Base-by-base conservation (phyloP, 2,113 vertebrate genomes). In the Cyprinodon variegatus region DNA sequence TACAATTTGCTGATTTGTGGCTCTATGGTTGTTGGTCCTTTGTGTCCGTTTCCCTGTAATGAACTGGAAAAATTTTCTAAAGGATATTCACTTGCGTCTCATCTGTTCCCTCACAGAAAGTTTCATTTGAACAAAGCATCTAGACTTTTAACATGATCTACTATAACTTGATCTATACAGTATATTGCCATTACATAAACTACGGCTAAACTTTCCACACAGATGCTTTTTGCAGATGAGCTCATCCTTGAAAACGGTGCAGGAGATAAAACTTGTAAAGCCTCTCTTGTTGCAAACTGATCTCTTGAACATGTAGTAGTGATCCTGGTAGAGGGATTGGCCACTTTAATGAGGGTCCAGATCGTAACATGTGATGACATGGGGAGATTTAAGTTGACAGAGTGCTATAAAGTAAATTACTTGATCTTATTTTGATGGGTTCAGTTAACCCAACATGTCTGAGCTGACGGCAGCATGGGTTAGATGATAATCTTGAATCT, bases 381-480 rank as follows among this genome's bases (percentile, higher is more conserved):
- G 68, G 11, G 67, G 74, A 69, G 79, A 66, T 79, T 88, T 40
- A 72, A 78, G 70, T 81, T 86, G 75, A 87, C 4, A 73, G 72
- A 76, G 63, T 11, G 71, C 77, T 39, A 79, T 77, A 63, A 83
- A 88, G 83, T 80, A 48, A 84, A 86, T 86, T 78, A 86, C 75
- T 78, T 3, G 72, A 76, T 75, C 76, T 12, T 78, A 84, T 81
- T 81, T 80, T 57, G n/a, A 1, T 36, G 62, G 48, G 38, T 87
- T 82, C 85, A 81, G 70, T 67, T 63, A 41, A 70, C 68, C 29
- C n/a, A 13, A 0, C 65, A 50, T n/a, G 50, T 6, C 50, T 53
- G 17, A 17, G 8, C 8, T 2, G 7, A 53, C 43, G 17, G 50
- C 17, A n/a, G 50, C 14, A 11, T 17, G 48, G 48, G 15, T 15